phyloP scores from a whole-genome alignment of 2,888 invertebrate genomes.

The Lacanobia oleracea region DNA sequence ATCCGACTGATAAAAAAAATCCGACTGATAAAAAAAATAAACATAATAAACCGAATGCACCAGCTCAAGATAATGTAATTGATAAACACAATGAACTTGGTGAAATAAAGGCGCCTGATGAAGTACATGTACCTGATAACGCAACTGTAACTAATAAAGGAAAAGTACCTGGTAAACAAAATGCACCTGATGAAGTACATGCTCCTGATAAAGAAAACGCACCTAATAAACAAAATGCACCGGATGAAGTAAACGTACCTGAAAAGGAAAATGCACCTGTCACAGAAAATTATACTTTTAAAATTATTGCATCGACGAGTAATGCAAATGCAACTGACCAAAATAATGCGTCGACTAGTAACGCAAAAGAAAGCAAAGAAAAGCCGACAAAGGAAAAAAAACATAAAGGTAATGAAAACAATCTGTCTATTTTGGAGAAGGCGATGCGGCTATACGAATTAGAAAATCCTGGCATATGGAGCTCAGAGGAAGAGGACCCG shows the following conservation, averaged over 20 bases:
- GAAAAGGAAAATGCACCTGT: background rate
- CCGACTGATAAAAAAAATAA: background rate
- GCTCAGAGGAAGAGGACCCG: constrained; percentile 39
- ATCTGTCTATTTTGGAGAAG: constrained; percentile 39
- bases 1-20: background rate
- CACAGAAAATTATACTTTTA: background rate
- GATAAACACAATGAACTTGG: background rate
- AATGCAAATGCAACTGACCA: background rate
- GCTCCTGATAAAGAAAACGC: background rate
- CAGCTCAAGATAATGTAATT: background rate
- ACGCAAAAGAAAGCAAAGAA: background rate
- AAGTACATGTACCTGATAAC: background rate
- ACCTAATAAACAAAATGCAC: no score
- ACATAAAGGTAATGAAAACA: constrained; percentile 1
- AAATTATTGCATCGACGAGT: no score
- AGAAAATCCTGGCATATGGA: constrained; percentile 41
- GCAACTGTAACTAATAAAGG: background rate
- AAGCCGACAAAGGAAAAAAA: background rate
- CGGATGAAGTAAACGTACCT: background rate
- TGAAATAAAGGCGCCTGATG: background rate
- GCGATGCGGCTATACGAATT: constrained; percentile 38
- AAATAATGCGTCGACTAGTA: no score
- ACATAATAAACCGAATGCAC: no score
- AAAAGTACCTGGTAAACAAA: background rate
- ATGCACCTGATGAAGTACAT: background rate